Evolutionary conservation across 1,140 invertebrate species (phyloP).

Genomic region (Zophobas morio): DNA sequence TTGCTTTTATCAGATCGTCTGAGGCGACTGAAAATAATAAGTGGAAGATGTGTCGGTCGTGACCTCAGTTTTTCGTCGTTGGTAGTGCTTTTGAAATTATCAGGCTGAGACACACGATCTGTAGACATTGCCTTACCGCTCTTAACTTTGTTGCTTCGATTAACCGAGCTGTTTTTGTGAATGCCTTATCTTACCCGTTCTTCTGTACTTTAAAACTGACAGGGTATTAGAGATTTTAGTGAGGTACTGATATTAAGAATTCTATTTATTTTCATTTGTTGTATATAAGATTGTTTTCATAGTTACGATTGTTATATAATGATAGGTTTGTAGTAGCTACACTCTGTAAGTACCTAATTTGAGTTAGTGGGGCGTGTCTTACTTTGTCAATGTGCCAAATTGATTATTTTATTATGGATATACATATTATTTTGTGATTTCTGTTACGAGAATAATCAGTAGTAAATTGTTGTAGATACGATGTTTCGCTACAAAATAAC

Average conservation of each 20-base stretch:
- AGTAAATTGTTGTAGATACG: conserved; percentile 37
- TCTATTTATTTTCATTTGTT: conserved; percentile 52
- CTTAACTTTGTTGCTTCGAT: background rate
- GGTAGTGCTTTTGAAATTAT: too few species aligned
- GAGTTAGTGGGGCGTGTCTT: conserved; percentile 25
- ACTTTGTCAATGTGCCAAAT: conserved; percentile 47
- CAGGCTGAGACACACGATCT: background rate
- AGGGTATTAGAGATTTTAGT: conserved; percentile 61
- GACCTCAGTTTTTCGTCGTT: too few species aligned
- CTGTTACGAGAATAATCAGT: conserved; percentile 22
- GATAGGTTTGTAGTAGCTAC: conserved; percentile 21
- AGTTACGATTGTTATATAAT: conserved; percentile 17
- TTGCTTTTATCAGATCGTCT: too few species aligned
- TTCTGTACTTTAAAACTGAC: conserved; percentile 53
- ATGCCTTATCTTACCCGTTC: conserved; percentile 37
- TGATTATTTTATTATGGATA: conserved; percentile 21
- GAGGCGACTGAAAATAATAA: too few species aligned
- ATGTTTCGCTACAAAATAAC: conserved; percentile 27
- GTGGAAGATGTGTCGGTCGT: too few species aligned
- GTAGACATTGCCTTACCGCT: background rate
- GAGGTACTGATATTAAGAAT: conserved; percentile 50
- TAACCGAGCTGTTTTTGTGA: background rate
- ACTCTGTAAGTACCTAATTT: conserved; percentile 27
- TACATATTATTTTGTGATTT: conserved; percentile 24
- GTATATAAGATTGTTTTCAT: conserved; percentile 36